Percentiles rank a stretch among this genome's conserved stretches.
phyloP scores from a whole-genome alignment of 2,797 vertebrate genomes.

The Calcarius lapponicus region DNA sequence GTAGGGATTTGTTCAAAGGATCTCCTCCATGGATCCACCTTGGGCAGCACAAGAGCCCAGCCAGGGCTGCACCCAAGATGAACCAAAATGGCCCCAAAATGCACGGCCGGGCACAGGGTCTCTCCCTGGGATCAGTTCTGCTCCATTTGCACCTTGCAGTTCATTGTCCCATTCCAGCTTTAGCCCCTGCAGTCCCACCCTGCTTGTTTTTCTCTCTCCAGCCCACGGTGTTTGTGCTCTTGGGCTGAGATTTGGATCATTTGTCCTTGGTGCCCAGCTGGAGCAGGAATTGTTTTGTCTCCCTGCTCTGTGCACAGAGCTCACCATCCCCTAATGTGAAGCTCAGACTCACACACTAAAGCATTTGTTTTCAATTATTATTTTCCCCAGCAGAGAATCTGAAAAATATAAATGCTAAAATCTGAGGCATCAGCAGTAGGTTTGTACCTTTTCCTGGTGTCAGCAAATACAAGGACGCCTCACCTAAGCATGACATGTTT shows the following conservation, averaged over 20 bases:
- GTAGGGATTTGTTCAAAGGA: neutral
- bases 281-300: neutral
- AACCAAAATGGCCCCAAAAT: neutral
- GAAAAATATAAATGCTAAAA: neutral
- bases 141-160: no score
- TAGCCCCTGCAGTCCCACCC: no score
- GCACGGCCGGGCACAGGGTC: neutral
- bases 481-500: accelerated
- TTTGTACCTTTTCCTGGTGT: neutral
- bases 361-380: no score
- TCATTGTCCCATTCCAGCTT: no score
- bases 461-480: neutral
- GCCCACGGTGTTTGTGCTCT: no score
- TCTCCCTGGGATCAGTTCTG: no score
- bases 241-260: no score
- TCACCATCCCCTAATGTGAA: accelerated
- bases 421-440: neutral
- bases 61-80: neutral
- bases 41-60: neutral
- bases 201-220: no score
- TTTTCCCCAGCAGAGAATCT: neutral
- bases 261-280: neutral
- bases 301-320: neutral
- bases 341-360: neutral
- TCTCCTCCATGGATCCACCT: neutral